Base-by-base conservation (phyloP, 2,888 invertebrate genomes). In the Ctena decussata region DNA sequence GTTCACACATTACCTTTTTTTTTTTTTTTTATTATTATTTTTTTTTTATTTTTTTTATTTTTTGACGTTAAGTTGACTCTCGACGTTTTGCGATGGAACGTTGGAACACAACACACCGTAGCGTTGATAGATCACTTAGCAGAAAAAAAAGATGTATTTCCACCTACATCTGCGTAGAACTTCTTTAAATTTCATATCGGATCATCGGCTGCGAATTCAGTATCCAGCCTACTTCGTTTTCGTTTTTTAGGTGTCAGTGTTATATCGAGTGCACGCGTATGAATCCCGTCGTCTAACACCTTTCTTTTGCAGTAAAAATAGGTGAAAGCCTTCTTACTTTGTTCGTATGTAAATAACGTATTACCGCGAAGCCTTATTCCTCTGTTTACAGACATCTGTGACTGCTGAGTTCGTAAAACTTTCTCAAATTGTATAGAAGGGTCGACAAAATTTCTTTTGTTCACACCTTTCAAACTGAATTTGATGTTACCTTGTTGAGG, bases 391-490 rank as follows among this genome's bases (percentile, higher is more conserved):
- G 32, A 41, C n/a, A 44, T 53, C 18, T 21, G 15, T 12, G 44
- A 2, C 27, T 44, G 24, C 21, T 72, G 30, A 15, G 27, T 35
- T 72, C 44, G 27, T 27, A 72, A 35, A 46, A 72, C 72, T 44
- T 72, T n/a, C 30, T 41, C 35, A 18, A 44, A 72, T 30, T n/a
- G 39, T 18, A n/a, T 30, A 24, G 35, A 12, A 11, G 72, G 72
- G n/a, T 72, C 46, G 2, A 27, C 57, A 57, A 77, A 24, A 53
- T 41, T 39, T 12, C 72, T 30, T 35, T 72, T 39, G 18, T 27
- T 44, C 1, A 72, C 35, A 12, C 72, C 72, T 46, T 72, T 72
- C 8, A 27, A 44, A n/a, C 72, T 72, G 44, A 72, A 72, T 72
- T 72, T 72, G 6, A 57, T 27, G n/a, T 57, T 57, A 2, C 57